Base-by-base conservation (phyloP, 64 coral and sea anemone species). In the Pachyseris speciosa region DNA sequence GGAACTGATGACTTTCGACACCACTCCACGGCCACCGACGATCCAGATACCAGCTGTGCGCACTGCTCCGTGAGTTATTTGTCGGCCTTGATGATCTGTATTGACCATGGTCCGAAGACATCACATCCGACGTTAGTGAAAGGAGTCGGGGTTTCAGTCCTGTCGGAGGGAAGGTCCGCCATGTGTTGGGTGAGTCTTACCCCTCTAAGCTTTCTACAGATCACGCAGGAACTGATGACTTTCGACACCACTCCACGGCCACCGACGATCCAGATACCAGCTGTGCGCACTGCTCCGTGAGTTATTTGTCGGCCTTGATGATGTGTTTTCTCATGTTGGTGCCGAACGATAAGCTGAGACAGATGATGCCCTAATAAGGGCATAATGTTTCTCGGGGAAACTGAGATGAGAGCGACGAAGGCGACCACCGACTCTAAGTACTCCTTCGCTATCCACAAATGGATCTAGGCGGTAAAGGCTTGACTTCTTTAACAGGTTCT, bases 121-220 rank as follows among this genome's bases (percentile, higher is more conserved):
- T 80, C 47, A 34, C 45, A 55, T 9, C 77, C 77, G 29, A 80
- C 77, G 44, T 80, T 80, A 5, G 77, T 80, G 36, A 80, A 80
- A 4, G 77, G 77, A 4, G n/a, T 9, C 20, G 26, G n/a, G 4
- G 11, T 50, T 41, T 80, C 77, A 31, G 29, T 80, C 34, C 77
- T 49, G 77, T 60, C 47, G 49, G 49, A 4, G 5, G 77, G 77
- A 7, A 80, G 25, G 47, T 83, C 53, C 7, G 79, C 79, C 79
- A 83, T 83, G 11, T 10, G 44, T 27, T 83, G 53, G 0, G 5
- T 30, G 8, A 83, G 13, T 1, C 11, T 25, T 16, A 3, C 4
- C 20, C 79, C 79, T 41, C 79, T 83, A 9, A 47, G 13, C 52
- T 63, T 83, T 22, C 19, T 63, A 45, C 79, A 83, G 31, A 10